Evolutionary conservation across 2,797 vertebrate genomes (phyloP).

Genomic region (Neopelma chrysocephalum): DNA sequence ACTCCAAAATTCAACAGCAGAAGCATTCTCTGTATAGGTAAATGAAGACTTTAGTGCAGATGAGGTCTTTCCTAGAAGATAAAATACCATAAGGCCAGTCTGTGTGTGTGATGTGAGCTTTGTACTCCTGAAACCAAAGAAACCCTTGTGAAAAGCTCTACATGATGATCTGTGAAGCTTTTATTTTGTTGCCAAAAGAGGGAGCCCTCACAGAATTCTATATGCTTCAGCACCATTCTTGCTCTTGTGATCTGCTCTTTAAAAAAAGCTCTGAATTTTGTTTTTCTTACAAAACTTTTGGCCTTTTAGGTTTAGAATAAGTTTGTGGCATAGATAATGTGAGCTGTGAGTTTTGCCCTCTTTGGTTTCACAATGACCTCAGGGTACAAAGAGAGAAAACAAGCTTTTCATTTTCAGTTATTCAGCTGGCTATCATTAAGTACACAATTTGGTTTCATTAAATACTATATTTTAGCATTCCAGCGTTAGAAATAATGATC

Average conservation of each 20-base stretch:
- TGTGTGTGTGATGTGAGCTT: neutral
- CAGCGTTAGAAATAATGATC: neutral
- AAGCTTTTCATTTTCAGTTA: neutral
- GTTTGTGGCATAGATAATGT: neutral
- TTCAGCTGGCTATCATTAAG: neutral
- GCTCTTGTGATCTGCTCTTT: neutral
- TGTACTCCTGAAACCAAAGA: neutral
- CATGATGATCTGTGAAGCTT: neutral
- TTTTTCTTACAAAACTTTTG: neutral
- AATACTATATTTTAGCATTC: neutral
- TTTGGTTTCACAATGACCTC: neutral
- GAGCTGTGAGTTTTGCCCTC: neutral
- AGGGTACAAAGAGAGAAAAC: neutral
- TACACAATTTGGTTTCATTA: neutral
- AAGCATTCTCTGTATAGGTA: neutral
- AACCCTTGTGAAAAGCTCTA: neutral
- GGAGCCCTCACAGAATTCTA: conserved; percentile 61
- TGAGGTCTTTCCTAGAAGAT: neutral
- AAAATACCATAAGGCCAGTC: neutral
- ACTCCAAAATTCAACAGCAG: neutral
- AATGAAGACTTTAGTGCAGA: neutral
- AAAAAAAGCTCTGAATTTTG: neutral
- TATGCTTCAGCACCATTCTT: neutral
- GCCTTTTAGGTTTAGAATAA: neutral
- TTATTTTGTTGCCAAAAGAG: conserved; percentile 58